These are phyloP conservation scores for Drosophila watanabei DNA, from an alignment of 1,140 invertebrate genomes.

Conservation along the genomic window DNA sequence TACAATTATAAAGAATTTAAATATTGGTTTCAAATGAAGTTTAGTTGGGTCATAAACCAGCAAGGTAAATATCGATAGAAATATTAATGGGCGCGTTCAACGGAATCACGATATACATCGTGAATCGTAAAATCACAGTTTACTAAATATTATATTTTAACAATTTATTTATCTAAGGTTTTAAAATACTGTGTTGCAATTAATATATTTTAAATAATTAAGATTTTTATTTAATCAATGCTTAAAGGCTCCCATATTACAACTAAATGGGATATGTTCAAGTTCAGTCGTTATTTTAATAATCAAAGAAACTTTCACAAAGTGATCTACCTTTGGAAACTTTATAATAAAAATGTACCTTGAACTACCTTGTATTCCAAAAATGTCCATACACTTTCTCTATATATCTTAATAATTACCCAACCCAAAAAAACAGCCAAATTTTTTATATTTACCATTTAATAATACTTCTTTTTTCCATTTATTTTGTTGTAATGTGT, in stretches of 20 bases:
- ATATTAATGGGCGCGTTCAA: not conserved
- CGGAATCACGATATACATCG: too few relatives aligned
- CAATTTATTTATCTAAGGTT: not conserved
- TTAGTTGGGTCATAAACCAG: not conserved
- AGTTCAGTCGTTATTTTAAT: too few relatives aligned
- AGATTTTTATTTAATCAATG: not conserved
- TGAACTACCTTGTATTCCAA: not conserved
- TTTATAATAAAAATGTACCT: not conserved
- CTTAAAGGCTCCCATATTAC: too few relatives aligned
- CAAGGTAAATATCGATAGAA: not conserved
- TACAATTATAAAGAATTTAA: not conserved
- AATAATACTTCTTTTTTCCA: conserved; percentile 80
- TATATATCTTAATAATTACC: not conserved
- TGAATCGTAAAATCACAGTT: not conserved
- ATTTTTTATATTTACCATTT: conserved; percentile 56
- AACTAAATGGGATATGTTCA: too few relatives aligned
- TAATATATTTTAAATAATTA: not conserved
- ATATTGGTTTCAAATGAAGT: not conserved
- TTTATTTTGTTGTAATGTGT: conserved; percentile 79
- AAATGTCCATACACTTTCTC: not conserved
- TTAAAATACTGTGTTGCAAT: too few relatives aligned
- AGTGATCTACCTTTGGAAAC: not conserved
- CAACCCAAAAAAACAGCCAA: not conserved
- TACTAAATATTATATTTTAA: not conserved
- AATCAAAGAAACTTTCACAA: too few relatives aligned